Conservation (phyloP, 2,888 invertebrate species). For the Pachliopta kotzebuea region DNA sequence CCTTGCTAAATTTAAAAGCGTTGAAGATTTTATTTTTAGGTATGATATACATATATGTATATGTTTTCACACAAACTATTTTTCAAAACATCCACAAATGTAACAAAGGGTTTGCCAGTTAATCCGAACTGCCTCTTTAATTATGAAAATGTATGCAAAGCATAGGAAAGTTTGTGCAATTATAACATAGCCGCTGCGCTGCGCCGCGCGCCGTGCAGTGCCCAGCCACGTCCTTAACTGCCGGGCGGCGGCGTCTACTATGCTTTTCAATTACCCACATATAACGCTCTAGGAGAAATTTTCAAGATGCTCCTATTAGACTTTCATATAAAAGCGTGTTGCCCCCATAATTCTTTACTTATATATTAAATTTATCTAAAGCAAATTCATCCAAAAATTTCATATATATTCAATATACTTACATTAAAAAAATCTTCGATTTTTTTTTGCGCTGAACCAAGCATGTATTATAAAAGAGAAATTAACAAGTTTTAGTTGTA, state of each 20-base stretch:
- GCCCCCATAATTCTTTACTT: constrained; percentile 12
- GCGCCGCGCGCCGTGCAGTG: constrained; percentile 49
- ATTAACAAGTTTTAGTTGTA: background rate
- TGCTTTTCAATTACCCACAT: constrained; percentile 70
- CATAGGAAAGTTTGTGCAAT: constrained; percentile 79
- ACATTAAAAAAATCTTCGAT: too few species aligned
- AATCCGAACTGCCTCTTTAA: constrained; percentile 73
- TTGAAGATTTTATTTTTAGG: too few species aligned
- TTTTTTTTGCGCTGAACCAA: background rate
- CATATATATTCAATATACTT: too few species aligned
- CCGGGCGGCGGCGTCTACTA: constrained; percentile 58
- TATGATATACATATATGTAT: too few species aligned
- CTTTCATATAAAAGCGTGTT: constrained; percentile 38
- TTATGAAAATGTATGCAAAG: constrained; percentile 79
- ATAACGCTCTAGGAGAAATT: constrained; percentile 53
- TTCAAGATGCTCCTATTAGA: constrained; percentile 55
- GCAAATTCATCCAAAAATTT: too few species aligned
- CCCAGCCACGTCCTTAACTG: constrained; percentile 64
- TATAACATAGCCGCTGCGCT: constrained; percentile 60
- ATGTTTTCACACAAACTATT: too few species aligned
- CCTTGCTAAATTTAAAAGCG: too few species aligned
- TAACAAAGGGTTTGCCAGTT: constrained; percentile 58
- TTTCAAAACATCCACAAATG: background rate
- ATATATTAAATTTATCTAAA: background rate
- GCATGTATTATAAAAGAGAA: background rate